Percentiles rank a stretch among this genome's conserved stretches.
phyloP scores from a whole-genome alignment of 2,888 invertebrate genomes.

The Chromoteleia sp. region DNA sequence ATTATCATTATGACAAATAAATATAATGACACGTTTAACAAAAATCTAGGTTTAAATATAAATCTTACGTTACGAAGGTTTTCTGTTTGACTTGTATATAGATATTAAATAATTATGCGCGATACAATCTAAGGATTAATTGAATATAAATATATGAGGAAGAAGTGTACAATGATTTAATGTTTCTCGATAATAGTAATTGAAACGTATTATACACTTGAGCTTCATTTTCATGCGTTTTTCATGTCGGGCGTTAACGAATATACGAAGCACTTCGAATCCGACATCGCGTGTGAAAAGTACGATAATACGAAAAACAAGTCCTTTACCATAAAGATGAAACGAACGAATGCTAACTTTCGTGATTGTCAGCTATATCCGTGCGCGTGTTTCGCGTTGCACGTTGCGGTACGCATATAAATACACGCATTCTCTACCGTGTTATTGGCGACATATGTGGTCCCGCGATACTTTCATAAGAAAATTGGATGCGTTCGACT shows the following conservation, averaged over 20 bases:
- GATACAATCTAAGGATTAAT: too few relatives aligned
- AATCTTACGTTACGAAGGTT: too few relatives aligned
- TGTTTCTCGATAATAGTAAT: conserved; percentile 23
- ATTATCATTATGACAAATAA: too few relatives aligned
- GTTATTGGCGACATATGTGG: conserved; percentile 44
- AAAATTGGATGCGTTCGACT: conserved; percentile 25
- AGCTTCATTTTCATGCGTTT: conserved; percentile 20
- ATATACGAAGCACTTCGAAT: conserved; percentile 17
- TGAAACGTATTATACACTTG: conserved; percentile 11
- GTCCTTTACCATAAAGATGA: conserved; percentile 55
- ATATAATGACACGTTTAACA: too few relatives aligned
- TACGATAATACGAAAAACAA: conserved; percentile 47
- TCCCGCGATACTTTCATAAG: conserved; percentile 19
- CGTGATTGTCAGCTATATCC: conserved; percentile 61
- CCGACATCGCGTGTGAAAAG: conserved; percentile 51
- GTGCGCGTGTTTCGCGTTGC: conserved; percentile 22
- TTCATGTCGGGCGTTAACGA: conserved; percentile 18
- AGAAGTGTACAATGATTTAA: too few relatives aligned
- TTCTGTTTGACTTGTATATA: too few relatives aligned
- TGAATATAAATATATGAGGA: too few relatives aligned
- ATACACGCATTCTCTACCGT: conserved; percentile 47
- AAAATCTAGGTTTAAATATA: too few relatives aligned
- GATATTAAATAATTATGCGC: too few relatives aligned
- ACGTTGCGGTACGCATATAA: conserved; percentile 46
- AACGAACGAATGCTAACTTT: conserved; percentile 45